phyloP scores from a whole-genome alignment of 2,797 vertebrate genomes.

The Tapirus indicus region DNA sequence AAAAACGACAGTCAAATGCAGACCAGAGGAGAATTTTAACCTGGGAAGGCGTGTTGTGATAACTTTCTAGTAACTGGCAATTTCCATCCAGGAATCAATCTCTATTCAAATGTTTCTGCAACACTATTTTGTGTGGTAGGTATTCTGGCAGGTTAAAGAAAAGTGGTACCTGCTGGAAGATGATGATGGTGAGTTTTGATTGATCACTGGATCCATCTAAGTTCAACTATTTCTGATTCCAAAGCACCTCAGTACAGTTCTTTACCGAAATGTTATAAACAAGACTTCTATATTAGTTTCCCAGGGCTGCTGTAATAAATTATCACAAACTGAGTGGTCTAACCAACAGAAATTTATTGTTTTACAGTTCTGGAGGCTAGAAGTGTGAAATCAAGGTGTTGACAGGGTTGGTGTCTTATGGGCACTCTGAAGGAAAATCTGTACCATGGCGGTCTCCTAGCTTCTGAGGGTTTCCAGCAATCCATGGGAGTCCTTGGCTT shows the following conservation, averaged over 20 bases:
- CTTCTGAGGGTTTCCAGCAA: background rate
- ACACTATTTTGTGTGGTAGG: background rate
- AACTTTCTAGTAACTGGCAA: background rate
- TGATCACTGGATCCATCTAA: background rate
- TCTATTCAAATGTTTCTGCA: background rate
- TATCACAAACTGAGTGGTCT: background rate
- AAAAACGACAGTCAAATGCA: conserved; percentile 33
- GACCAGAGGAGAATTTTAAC: background rate
- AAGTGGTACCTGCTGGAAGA: background rate
- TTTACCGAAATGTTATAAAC: background rate
- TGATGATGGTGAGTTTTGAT: background rate
- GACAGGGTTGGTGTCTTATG: background rate
- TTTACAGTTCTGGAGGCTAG: background rate
- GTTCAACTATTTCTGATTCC: background rate
- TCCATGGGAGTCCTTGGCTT: background rate
- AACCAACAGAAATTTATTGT: background rate
- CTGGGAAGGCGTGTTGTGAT: background rate
- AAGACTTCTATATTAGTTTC: background rate
- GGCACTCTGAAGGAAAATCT: too few relatives aligned
- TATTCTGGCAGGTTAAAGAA: background rate
- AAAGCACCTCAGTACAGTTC: background rate
- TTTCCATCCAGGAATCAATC: background rate
- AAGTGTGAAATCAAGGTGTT: background rate
- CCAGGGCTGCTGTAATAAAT: background rate
- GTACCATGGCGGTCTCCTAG: background rate